A percentile compares a stretch with the other conserved stretches of the same genome.
These are phyloP conservation scores for Ridgeia piscesae DNA, from an alignment of 1,140 invertebrate genomes.

Conservation along the genomic window DNA sequence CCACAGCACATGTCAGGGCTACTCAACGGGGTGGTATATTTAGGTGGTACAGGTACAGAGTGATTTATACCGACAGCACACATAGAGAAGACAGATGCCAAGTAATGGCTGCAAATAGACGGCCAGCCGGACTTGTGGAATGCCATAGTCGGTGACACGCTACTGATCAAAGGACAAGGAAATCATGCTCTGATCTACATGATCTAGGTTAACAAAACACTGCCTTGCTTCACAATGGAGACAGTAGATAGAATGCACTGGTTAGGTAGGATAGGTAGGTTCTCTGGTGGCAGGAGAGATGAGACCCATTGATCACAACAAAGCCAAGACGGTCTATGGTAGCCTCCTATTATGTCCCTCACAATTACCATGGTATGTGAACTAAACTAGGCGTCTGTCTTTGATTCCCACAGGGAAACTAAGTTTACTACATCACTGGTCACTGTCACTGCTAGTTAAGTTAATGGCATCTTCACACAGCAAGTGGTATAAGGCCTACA, in stretches of 20 bases:
- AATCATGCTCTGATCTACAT: neutral
- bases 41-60: neutral
- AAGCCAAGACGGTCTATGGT: neutral
- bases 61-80: neutral
- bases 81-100: no score
- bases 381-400: neutral
- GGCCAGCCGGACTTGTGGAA: neutral
- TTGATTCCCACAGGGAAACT: neutral
- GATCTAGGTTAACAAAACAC: neutral
- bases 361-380: neutral
- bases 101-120: neutral
- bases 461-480: neutral
- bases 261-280: neutral
- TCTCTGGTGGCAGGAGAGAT: neutral
- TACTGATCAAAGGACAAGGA: neutral
- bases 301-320: neutral
- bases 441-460: neutral
- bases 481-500: neutral
- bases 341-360: neutral
- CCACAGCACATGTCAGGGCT: no score
- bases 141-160: neutral
- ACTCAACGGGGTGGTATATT: neutral
- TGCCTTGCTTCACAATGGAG: neutral
- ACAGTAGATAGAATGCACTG: neutral
- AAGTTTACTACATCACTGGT: neutral